phyloP scores from a whole-genome alignment of 2,888 invertebrate genomes.

The Macrophya alboannulata region DNA sequence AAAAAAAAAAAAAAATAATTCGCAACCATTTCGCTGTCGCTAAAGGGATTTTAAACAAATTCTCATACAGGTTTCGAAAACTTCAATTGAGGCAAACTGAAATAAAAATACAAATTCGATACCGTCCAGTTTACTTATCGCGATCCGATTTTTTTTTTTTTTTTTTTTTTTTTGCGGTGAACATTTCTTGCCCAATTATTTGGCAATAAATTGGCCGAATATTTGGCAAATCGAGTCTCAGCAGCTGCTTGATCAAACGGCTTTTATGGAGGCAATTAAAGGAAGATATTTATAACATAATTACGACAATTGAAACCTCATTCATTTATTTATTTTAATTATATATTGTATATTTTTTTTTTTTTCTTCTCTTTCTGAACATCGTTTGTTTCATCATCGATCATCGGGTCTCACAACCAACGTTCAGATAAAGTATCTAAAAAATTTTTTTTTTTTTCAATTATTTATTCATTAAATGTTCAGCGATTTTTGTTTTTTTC shows the following conservation, averaged over 20 bases:
- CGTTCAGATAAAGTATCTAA: slow-evolving; percentile 9
- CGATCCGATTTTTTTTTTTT: too few species aligned
- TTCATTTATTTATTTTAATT: too few species aligned
- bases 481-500: not conserved
- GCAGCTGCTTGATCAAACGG: not conserved
- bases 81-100: too few species aligned
- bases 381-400: not conserved
- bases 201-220: not conserved
- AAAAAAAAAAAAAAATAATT: too few species aligned
- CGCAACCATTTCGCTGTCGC: too few species aligned
- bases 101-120: too few species aligned
- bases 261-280: not conserved
- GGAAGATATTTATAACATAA: not conserved
- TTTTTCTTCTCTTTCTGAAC: not conserved
- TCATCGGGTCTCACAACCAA: not conserved
- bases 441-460: not conserved
- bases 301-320: too few species aligned
- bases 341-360: not conserved
- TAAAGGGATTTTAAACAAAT: too few species aligned
- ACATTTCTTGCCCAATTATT: not conserved
- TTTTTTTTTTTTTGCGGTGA: too few species aligned
- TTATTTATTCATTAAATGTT: slow-evolving; percentile 36
- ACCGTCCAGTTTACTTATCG: too few species aligned
- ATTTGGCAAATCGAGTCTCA: not conserved
- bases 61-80: too few species aligned